Evolutionary conservation across 2,888 invertebrate genomes (phyloP).

Genomic region (Chesias legatella): DNA sequence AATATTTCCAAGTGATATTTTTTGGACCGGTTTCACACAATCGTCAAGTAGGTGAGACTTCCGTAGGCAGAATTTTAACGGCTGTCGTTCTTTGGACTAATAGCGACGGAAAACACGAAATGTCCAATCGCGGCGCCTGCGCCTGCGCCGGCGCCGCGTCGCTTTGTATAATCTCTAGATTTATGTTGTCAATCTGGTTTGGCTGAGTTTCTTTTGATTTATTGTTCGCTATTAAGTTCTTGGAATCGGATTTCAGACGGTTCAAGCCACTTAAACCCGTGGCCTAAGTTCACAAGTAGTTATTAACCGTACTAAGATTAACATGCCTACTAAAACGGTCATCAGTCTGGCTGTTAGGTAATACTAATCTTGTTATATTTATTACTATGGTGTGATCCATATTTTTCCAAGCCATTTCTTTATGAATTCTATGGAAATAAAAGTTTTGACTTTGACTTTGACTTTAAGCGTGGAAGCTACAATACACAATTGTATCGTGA

Average conservation of each 20-base stretch:
- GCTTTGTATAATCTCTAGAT: constrained; percentile 24
- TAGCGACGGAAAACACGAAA: constrained; percentile 17
- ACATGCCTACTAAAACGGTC: constrained; percentile 11
- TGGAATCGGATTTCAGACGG: constrained; percentile 13
- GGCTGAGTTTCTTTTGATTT: constrained; percentile 21
- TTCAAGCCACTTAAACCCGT: constrained; percentile 2
- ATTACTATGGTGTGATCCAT: too few species aligned
- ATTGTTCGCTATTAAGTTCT: constrained; percentile 19
- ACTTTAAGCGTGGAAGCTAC: too few species aligned
- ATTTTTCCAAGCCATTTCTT: too few species aligned
- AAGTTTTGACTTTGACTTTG: too few species aligned
- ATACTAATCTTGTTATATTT: background rate
- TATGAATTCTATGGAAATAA: too few species aligned
- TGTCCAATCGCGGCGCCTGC: constrained; percentile 20
- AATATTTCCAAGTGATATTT: constrained; percentile 7
- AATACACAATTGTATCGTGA: too few species aligned
- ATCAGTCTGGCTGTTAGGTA: constrained; percentile 13
- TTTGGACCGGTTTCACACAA: constrained; percentile 18
- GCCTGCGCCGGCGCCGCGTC: constrained; percentile 22
- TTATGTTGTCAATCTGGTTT: constrained; percentile 29
- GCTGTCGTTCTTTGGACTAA: constrained; percentile 20
- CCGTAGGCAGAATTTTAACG: constrained; percentile 17
- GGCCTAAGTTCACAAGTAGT: background rate
- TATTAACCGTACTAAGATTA: background rate
- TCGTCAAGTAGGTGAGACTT: constrained; percentile 25